These are phyloP conservation scores for Bagarius yarrelli DNA, from an alignment of 2,113 vertebrate species.

Conservation along the genomic window DNA sequence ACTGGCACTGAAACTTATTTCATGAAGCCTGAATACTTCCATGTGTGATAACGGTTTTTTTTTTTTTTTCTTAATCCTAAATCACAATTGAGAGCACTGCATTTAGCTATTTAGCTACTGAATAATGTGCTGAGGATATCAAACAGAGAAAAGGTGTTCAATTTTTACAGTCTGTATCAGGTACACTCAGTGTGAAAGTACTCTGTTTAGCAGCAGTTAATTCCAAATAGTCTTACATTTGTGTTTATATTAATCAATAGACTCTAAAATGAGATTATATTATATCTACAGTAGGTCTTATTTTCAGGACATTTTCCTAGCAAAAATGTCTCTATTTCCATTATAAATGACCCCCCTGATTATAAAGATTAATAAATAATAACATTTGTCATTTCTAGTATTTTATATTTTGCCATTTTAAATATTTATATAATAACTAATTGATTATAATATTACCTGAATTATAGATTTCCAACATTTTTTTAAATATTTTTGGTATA, in stretches of 20 bases:
- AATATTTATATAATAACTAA: too few relatives aligned
- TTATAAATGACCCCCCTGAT: neutral
- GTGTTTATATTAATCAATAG: neutral
- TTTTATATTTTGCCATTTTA: too few relatives aligned
- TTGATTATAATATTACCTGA: too few relatives aligned
- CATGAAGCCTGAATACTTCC: constrained; percentile 6
- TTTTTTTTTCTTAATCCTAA: too few relatives aligned
- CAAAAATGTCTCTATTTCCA: neutral
- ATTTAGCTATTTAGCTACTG: constrained; percentile 9
- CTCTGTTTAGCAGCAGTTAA: neutral
- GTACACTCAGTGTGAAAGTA: neutral
- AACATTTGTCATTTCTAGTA: neutral
- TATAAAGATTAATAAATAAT: neutral
- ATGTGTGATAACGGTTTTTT: too few relatives aligned
- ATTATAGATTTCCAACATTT: too few relatives aligned
- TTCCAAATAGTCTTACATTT: neutral
- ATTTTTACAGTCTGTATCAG: constrained; percentile 10
- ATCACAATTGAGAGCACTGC: neutral
- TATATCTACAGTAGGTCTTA: neutral
- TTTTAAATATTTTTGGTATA: too few relatives aligned
- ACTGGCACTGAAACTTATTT: neutral
- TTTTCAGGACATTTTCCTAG: neutral
- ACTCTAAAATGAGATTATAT: neutral
- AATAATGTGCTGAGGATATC: neutral
- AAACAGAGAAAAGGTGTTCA: neutral